Percentiles rank a stretch among this genome's conserved stretches.
Evolutionary conservation across 1,140 invertebrate genomes (phyloP).

Genomic region (Palaemon carinicauda): DNA sequence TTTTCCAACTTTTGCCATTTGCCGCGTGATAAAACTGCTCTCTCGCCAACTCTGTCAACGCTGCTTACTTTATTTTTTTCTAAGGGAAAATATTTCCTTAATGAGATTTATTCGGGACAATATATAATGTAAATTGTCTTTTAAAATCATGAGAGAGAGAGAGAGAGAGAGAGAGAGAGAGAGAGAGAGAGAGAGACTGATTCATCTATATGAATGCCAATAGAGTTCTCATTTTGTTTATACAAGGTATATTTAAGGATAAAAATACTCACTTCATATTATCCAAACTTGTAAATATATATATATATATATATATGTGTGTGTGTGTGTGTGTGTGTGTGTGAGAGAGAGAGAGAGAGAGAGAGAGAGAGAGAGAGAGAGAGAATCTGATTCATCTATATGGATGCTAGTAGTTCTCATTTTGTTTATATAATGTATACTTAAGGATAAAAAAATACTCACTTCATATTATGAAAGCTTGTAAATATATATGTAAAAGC

Average conservation of each 20-base stretch:
- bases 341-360: background rate
- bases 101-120: no score
- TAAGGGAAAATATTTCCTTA: background rate
- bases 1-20: conserved; percentile 51
- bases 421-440: no score
- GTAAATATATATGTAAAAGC: no score
- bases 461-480: background rate
- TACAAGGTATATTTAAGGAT: no score
- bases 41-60: conserved; percentile 26
- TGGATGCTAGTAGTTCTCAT: background rate
- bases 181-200: conserved; percentile 17
- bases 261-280: no score
- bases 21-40: conserved; percentile 38
- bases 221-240: no score
- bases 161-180: conserved; percentile 10
- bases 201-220: background rate
- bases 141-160: background rate
- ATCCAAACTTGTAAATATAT: background rate
- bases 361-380: conserved; percentile 28
- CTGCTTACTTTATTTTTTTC: conserved; percentile 33
- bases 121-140: background rate
- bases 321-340: no score
- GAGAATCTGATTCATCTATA: background rate
- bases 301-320: background rate
- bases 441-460: no score